Conservation (phyloP, 2,797 vertebrate genomes). For the Mallotus villosus region DNA sequence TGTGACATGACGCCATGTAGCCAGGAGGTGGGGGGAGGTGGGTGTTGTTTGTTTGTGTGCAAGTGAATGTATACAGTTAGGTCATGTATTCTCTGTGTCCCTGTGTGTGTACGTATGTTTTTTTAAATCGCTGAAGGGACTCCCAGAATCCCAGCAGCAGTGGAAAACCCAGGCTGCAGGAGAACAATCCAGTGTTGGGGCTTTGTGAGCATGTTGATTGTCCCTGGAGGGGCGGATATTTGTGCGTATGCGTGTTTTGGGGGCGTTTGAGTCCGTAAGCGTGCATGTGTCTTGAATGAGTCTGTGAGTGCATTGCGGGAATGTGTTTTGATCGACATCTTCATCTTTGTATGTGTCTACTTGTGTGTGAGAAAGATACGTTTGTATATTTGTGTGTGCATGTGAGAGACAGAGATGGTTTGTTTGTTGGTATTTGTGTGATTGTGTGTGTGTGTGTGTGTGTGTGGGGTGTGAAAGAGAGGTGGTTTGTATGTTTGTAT, state of each 20-base stretch:
- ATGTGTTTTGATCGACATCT: conserved; percentile 18
- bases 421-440: too few species aligned
- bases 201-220: conserved; percentile 73
- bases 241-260: conserved; percentile 16
- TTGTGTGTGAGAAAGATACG: conserved; percentile 4
- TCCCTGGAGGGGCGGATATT: conserved; percentile 35
- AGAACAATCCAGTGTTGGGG: conserved; percentile 72
- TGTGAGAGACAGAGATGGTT: conserved; percentile 26
- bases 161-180: conserved; percentile 59
- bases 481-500: neutral
- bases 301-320: conserved; percentile 36
- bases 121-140: conserved; percentile 73
- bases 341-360: neutral
- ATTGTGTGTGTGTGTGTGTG: conserved; percentile 15
- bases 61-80: conserved; percentile 19
- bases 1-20: conserved; percentile 37
- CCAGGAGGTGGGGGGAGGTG: neutral
- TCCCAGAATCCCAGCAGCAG: conserved; percentile 58
- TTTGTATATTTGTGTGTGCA: conserved; percentile 13
- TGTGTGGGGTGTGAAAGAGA: conserved; percentile 16
- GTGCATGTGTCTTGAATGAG: conserved; percentile 13
- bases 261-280: conserved; percentile 15
- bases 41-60: conserved; percentile 47
- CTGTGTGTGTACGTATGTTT: conserved; percentile 10
- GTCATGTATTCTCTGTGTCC: conserved; percentile 7